Percentiles rank a stretch among this genome's conserved stretches.
These are phyloP conservation scores for Saguinus midas DNA, from an alignment of 2,113 vertebrate species.

Conservation along the genomic window DNA sequence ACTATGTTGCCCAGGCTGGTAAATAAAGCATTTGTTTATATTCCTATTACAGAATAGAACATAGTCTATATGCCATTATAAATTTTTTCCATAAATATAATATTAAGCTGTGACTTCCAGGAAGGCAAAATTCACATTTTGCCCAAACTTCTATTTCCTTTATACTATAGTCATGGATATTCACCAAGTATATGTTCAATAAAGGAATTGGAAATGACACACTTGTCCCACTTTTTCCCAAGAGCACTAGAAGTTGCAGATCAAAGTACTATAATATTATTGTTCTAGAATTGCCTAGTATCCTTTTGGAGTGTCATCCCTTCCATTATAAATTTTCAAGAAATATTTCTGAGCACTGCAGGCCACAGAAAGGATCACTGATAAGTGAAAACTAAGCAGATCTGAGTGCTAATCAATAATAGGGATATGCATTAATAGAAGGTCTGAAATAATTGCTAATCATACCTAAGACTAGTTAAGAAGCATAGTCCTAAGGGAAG, in stretches of 20 bases:
- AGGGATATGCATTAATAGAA: not conserved
- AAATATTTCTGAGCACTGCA: not conserved
- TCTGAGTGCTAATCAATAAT: not conserved
- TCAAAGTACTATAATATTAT: not conserved
- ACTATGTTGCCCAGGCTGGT: not conserved
- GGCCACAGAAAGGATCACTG: not conserved
- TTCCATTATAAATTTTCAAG: not conserved
- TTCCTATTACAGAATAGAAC: not conserved
- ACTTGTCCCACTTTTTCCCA: not conserved
- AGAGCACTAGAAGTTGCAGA: not conserved
- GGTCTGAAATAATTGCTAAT: not conserved
- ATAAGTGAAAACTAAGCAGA: not conserved
- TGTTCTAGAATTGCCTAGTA: not conserved
- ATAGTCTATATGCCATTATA: not conserved
- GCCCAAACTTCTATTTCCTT: not conserved
- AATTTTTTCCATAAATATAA: not conserved
- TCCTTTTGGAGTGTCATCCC: not conserved
- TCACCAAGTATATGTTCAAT: not conserved
- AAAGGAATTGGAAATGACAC: not conserved
- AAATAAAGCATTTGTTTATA: not conserved
- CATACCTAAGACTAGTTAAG: not conserved
- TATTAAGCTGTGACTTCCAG: not conserved
- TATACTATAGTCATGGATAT: not conserved
- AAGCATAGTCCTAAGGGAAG: not conserved
- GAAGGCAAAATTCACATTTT: not conserved